A percentile compares a stretch with the other conserved stretches of the same genome.
Conservation (phyloP, 2,888 invertebrate genomes). For the Sussaba pulchella region DNA sequence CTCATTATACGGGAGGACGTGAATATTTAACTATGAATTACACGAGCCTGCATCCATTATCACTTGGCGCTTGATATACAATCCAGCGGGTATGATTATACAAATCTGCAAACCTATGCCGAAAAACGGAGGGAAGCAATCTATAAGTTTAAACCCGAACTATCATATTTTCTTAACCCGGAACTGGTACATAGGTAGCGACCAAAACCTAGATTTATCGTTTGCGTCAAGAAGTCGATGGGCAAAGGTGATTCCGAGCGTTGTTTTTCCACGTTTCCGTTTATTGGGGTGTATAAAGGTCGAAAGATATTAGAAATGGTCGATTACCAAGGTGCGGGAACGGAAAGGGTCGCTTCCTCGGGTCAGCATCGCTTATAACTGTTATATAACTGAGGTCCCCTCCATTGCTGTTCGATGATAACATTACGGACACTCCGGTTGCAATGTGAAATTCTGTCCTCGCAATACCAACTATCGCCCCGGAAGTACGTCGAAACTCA, state of each 20-base stretch:
- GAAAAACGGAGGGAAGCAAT: background rate
- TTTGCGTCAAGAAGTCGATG: too few relatives aligned
- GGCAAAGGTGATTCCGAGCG: too few relatives aligned
- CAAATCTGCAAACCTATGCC: background rate
- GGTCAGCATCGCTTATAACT: constrained; percentile 31
- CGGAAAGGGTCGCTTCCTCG: constrained; percentile 14
- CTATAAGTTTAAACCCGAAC: background rate
- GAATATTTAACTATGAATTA: constrained; percentile 52
- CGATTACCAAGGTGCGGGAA: background rate
- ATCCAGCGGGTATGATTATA: background rate
- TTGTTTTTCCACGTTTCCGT: constrained; percentile 11
- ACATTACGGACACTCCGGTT: constrained; percentile 30
- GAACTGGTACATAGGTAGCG: background rate
- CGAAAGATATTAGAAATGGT: constrained; percentile 4
- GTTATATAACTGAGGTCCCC: constrained; percentile 32
- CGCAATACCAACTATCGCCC: constrained; percentile 1
- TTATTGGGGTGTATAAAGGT: constrained; percentile 19
- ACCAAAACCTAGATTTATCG: too few relatives aligned
- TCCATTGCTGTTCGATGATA: constrained; percentile 46
- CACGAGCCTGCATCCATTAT: constrained; percentile 38
- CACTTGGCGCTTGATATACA: constrained; percentile 1
- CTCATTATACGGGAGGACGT: constrained; percentile 45
- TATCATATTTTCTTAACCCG: background rate
- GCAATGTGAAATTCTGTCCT: constrained; percentile 11
- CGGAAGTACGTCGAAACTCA: constrained; percentile 53